A percentile compares a stretch with the other conserved stretches of the same genome.
Evolutionary conservation across 2,113 vertebrate genomes (phyloP).

Genomic region (Onychorhynchus coronatus): DNA sequence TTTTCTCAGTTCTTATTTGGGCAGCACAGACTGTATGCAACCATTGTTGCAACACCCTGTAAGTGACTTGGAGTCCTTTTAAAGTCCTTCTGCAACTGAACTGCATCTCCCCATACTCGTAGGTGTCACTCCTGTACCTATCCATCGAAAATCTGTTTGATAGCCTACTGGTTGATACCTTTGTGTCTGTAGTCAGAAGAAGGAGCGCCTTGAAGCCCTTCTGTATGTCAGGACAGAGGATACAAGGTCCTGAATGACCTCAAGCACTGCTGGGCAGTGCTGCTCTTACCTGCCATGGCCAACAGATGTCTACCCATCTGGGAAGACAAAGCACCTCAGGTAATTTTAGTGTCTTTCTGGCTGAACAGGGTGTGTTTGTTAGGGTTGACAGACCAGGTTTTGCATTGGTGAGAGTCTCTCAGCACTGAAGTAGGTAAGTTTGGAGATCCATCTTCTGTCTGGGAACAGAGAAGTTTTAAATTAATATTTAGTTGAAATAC

Average conservation of each 20-base stretch:
- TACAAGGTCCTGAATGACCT: background rate
- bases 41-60: background rate
- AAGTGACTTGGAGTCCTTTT: background rate
- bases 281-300: background rate
- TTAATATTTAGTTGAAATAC: slow-evolving; percentile 18
- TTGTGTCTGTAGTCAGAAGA: background rate
- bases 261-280: background rate
- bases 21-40: background rate
- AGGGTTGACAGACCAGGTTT: background rate
- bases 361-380: background rate
- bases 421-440: background rate
- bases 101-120: background rate
- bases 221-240: background rate
- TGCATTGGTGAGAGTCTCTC: background rate
- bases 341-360: background rate
- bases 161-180: background rate
- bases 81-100: background rate
- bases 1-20: background rate
- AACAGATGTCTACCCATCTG: background rate
- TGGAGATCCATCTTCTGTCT: background rate
- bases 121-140: background rate
- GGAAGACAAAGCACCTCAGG: background rate
- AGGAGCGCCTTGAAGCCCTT: background rate
- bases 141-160: background rate
- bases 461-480: background rate